These are phyloP conservation scores for Toxotes jaculatrix DNA, from an alignment of 2,113 vertebrate species.

Conservation along the genomic window DNA sequence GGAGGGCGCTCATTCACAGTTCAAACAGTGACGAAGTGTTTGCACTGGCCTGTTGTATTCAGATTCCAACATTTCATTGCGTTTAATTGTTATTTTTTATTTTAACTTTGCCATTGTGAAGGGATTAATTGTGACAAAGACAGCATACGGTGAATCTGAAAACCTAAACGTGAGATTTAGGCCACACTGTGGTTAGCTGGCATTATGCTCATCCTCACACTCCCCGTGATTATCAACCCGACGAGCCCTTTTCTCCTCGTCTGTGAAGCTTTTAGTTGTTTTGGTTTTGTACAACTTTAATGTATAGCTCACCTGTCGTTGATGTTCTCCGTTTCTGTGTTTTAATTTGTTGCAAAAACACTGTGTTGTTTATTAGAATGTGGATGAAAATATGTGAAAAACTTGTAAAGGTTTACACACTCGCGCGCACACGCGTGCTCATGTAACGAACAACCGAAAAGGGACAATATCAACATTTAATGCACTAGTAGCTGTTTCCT, in stretches of 20 bases:
- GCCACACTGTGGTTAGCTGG: slow-evolving; percentile 6
- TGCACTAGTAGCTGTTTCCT: slow-evolving; percentile 80
- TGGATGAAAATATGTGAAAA: slow-evolving; percentile 77
- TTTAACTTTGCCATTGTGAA: slow-evolving; percentile 50
- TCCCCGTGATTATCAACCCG: neutral
- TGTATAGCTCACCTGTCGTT: slow-evolving; percentile 70
- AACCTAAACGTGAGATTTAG: slow-evolving; percentile 2
- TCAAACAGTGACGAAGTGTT: slow-evolving; percentile 46
- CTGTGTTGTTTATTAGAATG: slow-evolving; percentile 76
- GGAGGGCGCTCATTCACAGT: slow-evolving; percentile 29
- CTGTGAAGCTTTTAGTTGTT: slow-evolving; percentile 62
- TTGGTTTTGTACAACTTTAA: slow-evolving; percentile 68
- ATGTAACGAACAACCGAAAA: slow-evolving; percentile 57
- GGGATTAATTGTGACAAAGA: slow-evolving; percentile 41
- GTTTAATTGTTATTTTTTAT: slow-evolving; percentile 32
- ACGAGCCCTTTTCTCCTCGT: slow-evolving; percentile 30
- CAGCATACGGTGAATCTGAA: slow-evolving; percentile 17
- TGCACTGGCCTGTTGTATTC: slow-evolving; percentile 40
- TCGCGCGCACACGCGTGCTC: neutral
- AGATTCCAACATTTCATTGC: slow-evolving; percentile 39
- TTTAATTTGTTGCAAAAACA: slow-evolving; percentile 75
- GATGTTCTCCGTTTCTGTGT: slow-evolving; percentile 64
- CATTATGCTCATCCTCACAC: slow-evolving; percentile 38
- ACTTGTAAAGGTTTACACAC: slow-evolving; percentile 70
- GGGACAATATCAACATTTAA: slow-evolving; percentile 69